Percentiles rank a stretch among this genome's conserved stretches.
Conservation (phyloP, 2,113 vertebrate genomes). For the Entomyzon cyanotis region DNA sequence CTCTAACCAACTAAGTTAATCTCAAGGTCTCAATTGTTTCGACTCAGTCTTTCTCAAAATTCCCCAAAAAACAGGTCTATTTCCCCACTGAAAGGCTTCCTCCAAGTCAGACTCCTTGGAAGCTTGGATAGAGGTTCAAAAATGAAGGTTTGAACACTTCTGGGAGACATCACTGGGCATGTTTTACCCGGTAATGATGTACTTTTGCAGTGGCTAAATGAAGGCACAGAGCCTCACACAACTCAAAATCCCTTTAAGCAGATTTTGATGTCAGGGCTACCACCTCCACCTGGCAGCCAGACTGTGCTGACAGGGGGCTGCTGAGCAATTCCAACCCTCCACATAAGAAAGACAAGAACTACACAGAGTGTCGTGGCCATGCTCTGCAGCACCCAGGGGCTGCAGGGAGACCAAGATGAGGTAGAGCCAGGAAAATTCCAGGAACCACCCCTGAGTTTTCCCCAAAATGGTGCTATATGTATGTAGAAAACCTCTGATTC, state of each 20-base stretch:
- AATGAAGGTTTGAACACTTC: not conserved
- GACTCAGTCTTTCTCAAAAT: not conserved
- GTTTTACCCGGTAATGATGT: fast-evolving
- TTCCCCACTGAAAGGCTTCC: not conserved
- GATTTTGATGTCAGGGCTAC: not conserved
- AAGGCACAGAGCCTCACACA: not conserved
- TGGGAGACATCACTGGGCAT: not conserved
- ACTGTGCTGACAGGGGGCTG: not conserved
- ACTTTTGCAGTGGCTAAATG: not conserved
- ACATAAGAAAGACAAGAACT: not conserved
- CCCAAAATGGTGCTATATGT: not conserved
- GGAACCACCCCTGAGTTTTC: not conserved
- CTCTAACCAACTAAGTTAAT: not conserved
- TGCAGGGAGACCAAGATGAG: fast-evolving
- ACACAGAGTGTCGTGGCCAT: fast-evolving
- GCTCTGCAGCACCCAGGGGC: fast-evolving
- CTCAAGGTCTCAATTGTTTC: not conserved
- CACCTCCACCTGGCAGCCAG: not conserved
- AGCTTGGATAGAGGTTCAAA: not conserved
- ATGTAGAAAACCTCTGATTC: not conserved
- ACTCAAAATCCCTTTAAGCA: not conserved
- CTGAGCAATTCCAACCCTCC: not conserved
- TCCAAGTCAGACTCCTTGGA: not conserved
- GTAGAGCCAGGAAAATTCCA: not conserved
- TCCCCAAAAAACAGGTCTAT: not conserved